Conservation (phyloP, 2,113 vertebrate species). For the Psilopogon haemacephalus region DNA sequence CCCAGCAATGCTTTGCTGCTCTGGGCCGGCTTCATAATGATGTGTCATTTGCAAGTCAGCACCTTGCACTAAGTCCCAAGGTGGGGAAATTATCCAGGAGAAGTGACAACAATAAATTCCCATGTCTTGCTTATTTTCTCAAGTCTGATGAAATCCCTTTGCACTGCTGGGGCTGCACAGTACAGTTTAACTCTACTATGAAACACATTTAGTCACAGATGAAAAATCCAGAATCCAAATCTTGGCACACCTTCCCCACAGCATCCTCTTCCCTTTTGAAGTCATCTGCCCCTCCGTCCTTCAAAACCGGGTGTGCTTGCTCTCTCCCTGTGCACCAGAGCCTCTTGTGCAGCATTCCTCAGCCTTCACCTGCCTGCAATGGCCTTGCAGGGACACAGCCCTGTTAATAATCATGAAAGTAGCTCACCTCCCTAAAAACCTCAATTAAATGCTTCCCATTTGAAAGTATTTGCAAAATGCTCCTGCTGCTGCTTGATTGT, state of each 20-base stretch:
- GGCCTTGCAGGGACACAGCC: conserved; percentile 14
- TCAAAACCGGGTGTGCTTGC: not conserved
- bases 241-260: conserved; percentile 41
- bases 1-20: conserved; percentile 55
- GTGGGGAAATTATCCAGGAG: conserved; percentile 58
- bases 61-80: conserved; percentile 52
- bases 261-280: conserved; percentile 54
- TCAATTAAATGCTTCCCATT: conserved; percentile 23
- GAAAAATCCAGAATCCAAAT: not conserved
- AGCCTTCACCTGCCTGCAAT: conserved; percentile 22
- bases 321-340: not conserved
- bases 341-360: conserved; percentile 31
- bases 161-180: not conserved
- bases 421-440: conserved; percentile 20
- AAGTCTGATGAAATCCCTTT: conserved; percentile 52
- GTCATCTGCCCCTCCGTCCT: not conserved
- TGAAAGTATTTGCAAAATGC: not conserved
- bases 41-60: conserved; percentile 69
- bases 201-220: conserved; percentile 53
- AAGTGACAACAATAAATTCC: conserved; percentile 46
- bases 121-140: conserved; percentile 34
- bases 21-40: conserved; percentile 40
- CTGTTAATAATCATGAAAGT: not conserved
- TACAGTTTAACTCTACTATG: conserved; percentile 9
- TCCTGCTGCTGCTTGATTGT: not conserved